Evolutionary conservation across 2,797 vertebrate genomes (phyloP), one percentile per base, ranked within the genome.

Genomic region (Harpagifer antarcticus): DNA sequence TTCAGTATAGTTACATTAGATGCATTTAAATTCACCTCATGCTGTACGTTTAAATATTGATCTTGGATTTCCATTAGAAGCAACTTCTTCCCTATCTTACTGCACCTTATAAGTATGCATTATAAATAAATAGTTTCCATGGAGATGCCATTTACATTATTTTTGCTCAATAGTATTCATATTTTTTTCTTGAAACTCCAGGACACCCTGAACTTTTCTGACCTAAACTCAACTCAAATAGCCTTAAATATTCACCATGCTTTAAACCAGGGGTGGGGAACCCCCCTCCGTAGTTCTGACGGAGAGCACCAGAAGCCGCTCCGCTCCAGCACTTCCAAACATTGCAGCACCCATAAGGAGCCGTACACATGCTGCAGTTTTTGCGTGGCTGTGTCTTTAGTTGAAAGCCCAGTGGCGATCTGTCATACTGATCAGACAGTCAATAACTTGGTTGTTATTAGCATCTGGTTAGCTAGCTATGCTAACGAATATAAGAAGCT

Each of bases 171-270:
- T 20, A 50, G 37, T 65, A 27, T 27, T 8, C 8, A 67, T 61
- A n/a, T 72, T 3, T 63, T 9, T 37, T 9, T 37, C 33, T 37
- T 37, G 49, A 48, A 71, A 54, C 50, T 44, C 16, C 17, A 53
- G 17, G 19, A 70, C n/a, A 20, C 14, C 47, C 31, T 73, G 47
- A 68, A 82, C 56, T 74, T 63, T 37, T 63, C 33, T 79, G 63
- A 83, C 55, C 50, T 49, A 11, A 75, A 50, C 49, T 59, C 12
- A 69, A 19, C 12, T 76, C 12, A 59, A 74, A 72, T 48, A 62
- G 27, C 53, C 15, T 19, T 50, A 72, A 81, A 79, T 60, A 65
- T 71, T 73, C 69, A 42, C 14, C 47, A 16, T 44, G 23, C 20
- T 72, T 40, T 20, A 16, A 44, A 63, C 44, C 31, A 43, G n/a